phyloP scores from a whole-genome alignment of 2,888 invertebrate genomes.

The Oasisia sp. region DNA sequence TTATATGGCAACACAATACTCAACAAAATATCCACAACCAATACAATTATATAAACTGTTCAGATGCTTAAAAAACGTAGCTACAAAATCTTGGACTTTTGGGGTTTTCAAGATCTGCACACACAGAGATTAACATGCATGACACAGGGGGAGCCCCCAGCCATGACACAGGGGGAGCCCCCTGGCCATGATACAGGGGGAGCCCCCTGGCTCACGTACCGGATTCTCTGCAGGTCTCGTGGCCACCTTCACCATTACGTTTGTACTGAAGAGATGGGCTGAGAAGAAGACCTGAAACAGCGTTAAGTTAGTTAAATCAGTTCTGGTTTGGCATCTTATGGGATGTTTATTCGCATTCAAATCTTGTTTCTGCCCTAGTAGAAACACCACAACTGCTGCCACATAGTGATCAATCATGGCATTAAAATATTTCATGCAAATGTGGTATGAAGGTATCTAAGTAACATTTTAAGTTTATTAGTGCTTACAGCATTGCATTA shows the following conservation, averaged over 20 bases:
- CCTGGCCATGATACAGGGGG: no score
- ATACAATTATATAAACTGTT: background rate
- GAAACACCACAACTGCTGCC: no score
- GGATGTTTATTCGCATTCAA: no score
- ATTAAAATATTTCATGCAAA: no score
- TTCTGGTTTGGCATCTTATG: no score
- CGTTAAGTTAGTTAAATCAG: background rate
- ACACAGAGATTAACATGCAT: background rate
- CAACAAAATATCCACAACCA: background rate
- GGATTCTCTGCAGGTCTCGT: conserved; percentile 69
- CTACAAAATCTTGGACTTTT: background rate
- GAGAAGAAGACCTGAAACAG: conserved; percentile 84
- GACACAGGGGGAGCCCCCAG: no score
- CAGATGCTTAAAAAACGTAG: background rate
- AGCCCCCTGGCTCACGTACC: conserved; percentile 51
- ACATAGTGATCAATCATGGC: no score
- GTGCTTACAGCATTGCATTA: no score
- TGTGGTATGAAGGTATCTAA: no score
- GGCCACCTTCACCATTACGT: conserved; percentile 96
- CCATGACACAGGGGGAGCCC: no score
- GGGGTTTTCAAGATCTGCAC: background rate
- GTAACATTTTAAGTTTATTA: no score
- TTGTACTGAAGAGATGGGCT: conserved; percentile 97
- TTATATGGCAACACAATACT: background rate
- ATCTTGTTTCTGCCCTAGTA: no score